phyloP scores from a whole-genome alignment of 2,113 vertebrate genomes.

The Elaphurus davidianus region DNA sequence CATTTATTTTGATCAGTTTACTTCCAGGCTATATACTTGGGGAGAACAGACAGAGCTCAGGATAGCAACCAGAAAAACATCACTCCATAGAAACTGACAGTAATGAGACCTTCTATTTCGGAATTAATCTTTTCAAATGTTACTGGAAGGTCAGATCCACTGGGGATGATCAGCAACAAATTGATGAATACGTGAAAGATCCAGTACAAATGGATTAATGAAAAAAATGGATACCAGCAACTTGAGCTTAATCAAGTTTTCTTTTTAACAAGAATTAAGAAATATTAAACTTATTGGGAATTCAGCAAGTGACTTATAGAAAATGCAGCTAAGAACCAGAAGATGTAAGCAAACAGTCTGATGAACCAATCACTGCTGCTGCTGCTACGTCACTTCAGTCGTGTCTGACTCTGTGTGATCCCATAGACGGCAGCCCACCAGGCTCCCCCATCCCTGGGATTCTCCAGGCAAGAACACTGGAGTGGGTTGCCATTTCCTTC shows the following conservation, averaged over 20 bases:
- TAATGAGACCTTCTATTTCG: background rate
- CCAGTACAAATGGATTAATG: background rate
- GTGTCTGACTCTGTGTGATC: too few relatives aligned
- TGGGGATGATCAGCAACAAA: background rate
- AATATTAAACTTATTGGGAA: background rate
- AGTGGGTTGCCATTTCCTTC: too few relatives aligned
- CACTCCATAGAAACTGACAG: background rate
- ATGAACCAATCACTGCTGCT: background rate
- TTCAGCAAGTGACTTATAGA: background rate
- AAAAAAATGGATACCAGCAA: background rate
- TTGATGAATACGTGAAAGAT: background rate
- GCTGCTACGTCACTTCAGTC: too few relatives aligned
- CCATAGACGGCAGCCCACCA: too few relatives aligned
- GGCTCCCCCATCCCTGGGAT: too few relatives aligned
- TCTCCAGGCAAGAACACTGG: too few relatives aligned
- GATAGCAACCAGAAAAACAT: background rate
- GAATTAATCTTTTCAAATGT: background rate
- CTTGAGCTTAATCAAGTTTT: background rate
- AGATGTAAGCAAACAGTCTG: background rate
- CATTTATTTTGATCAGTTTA: background rate
- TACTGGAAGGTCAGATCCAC: background rate
- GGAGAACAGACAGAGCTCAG: background rate
- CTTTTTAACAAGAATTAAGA: conserved; percentile 18
- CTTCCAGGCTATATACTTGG: background rate
- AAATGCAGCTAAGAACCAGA: background rate